A percentile compares a stretch with the other conserved stretches of the same genome.
These are phyloP conservation scores for Meteorus cinctellus DNA, from an alignment of 2,888 invertebrate species.

Conservation along the genomic window DNA sequence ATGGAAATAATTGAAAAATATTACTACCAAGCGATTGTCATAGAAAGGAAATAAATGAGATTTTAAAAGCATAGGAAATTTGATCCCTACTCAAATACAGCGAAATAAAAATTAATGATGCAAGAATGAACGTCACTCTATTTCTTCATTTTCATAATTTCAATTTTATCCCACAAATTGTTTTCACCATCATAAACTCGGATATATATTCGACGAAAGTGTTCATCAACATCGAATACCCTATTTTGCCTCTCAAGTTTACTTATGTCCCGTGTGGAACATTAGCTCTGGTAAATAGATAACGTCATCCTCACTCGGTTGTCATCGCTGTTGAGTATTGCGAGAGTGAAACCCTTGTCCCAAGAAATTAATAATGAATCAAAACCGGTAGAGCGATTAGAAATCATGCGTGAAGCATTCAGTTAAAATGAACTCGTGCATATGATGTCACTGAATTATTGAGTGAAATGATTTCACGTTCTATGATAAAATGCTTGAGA, in stretches of 20 bases:
- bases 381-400: background rate
- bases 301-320: slow-evolving; percentile 30
- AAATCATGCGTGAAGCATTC: slow-evolving; percentile 11
- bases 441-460: slow-evolving; percentile 15
- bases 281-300: slow-evolving; percentile 19
- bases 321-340: slow-evolving; percentile 12
- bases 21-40: too few species aligned
- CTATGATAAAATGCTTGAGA: background rate
- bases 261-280: slow-evolving; percentile 13
- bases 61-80: too few species aligned
- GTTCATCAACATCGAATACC: slow-evolving; percentile 12
- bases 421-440: background rate
- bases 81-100: too few species aligned
- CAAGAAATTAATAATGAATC: slow-evolving; percentile 14
- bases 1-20: too few species aligned
- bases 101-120: too few species aligned
- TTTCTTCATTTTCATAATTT: slow-evolving; percentile 9
- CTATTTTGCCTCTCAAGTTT: slow-evolving; percentile 13
- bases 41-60: too few species aligned
- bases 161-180: slow-evolving; percentile 24
- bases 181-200: background rate
- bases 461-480: background rate
- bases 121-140: too few species aligned
- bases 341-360: slow-evolving; percentile 24
- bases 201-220: background rate